phyloP scores from a whole-genome alignment of 2,113 vertebrate species.

The Anoplopoma fimbria region DNA sequence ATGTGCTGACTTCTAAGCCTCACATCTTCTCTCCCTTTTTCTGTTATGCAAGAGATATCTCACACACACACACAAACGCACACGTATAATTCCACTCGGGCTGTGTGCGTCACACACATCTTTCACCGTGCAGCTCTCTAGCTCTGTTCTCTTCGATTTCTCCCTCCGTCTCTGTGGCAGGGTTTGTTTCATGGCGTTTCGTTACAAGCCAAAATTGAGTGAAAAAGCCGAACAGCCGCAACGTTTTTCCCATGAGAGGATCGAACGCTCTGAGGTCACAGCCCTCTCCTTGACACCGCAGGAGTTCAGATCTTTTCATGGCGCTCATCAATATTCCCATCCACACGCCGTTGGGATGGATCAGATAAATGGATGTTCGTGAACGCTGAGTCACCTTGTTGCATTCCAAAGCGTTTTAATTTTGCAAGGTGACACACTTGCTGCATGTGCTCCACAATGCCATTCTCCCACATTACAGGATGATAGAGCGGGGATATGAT shows the following conservation, averaged over 20 bases:
- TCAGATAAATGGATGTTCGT: slow-evolving; percentile 28
- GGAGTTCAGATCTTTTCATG: slow-evolving; percentile 12
- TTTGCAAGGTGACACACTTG: slow-evolving; percentile 29
- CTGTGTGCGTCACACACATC: slow-evolving; percentile 61
- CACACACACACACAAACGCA: slow-evolving; percentile 24
- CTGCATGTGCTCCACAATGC: neutral
- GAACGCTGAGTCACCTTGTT: slow-evolving; percentile 44
- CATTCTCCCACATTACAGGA: neutral
- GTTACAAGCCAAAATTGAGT: neutral
- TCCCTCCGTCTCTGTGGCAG: neutral
- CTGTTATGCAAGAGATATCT: slow-evolving; percentile 55
- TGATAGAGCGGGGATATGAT: neutral
- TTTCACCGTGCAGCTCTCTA: slow-evolving; percentile 27
- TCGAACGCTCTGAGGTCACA: slow-evolving; percentile 39
- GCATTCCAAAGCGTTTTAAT: slow-evolving; percentile 24
- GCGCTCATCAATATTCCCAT: slow-evolving; percentile 54
- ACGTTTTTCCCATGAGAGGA: slow-evolving; percentile 20
- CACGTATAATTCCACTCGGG: slow-evolving; percentile 36
- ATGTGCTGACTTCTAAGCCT: slow-evolving; percentile 9
- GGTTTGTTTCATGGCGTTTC: neutral
- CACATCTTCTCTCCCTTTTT: slow-evolving; percentile 3
- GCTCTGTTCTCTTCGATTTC: slow-evolving; percentile 20
- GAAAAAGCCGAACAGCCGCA: slow-evolving; percentile 11
- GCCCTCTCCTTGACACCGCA: slow-evolving; percentile 65
- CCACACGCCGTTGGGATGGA: slow-evolving; percentile 28